Conservation (phyloP, 2,888 invertebrate genomes). For the Stegophylla sp. region DNA sequence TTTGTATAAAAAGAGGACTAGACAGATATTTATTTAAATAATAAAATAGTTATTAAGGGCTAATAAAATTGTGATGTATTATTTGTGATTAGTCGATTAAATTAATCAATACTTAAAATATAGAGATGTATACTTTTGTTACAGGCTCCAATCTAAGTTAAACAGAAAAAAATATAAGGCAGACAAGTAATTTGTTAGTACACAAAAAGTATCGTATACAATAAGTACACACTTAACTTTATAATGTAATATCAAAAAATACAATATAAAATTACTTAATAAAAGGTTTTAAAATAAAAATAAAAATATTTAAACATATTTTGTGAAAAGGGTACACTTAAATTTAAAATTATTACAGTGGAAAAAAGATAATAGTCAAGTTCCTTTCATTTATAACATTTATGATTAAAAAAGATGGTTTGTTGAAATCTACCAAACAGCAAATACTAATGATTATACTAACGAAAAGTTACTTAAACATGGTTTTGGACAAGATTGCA, state of each 20-base stretch:
- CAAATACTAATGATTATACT: too few species aligned
- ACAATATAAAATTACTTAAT: conserved; percentile 23
- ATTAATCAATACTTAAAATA: background rate
- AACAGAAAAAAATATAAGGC: background rate
- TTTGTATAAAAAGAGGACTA: conserved; percentile 33
- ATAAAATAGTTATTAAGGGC: conserved; percentile 5
- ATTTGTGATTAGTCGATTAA: background rate
- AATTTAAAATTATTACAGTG: background rate
- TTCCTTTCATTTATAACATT: background rate
- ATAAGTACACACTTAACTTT: background rate
- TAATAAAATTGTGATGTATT: background rate
- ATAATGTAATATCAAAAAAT: conserved; percentile 26
- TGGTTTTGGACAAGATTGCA: background rate
- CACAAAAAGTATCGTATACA: conserved; percentile 14
- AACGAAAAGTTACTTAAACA: too few species aligned
- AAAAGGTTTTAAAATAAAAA: conserved; percentile 11
- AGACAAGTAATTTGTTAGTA: conserved; percentile 26
- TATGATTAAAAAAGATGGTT: background rate
- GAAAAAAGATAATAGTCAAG: background rate
- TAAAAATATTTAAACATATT: background rate
- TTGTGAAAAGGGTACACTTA: background rate
- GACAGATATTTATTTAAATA: conserved; percentile 31
- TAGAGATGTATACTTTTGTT: background rate
- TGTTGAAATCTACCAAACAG: background rate
- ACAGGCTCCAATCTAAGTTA: background rate